phyloP scores from a whole-genome alignment of 2,113 vertebrate genomes.

The Sceloporus undulatus region DNA sequence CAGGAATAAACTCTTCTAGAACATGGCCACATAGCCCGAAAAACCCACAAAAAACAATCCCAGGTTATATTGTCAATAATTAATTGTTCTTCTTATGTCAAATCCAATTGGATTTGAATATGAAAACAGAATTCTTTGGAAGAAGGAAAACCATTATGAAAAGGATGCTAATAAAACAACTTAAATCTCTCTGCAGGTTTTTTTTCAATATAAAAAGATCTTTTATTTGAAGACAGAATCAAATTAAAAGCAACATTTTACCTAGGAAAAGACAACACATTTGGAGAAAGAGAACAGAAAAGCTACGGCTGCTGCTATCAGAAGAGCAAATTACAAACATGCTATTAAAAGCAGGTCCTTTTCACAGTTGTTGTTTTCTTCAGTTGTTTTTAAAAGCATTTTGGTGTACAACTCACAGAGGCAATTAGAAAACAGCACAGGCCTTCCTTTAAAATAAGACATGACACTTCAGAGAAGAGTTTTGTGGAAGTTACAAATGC shows the following conservation, averaged over 20 bases:
- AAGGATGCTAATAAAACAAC: neutral
- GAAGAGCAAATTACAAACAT: slow-evolving; percentile 75
- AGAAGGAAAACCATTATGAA: neutral
- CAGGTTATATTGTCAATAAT: neutral
- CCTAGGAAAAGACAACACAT: slow-evolving; percentile 70
- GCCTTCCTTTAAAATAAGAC: slow-evolving; percentile 50
- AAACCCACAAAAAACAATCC: neutral
- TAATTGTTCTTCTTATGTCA: neutral
- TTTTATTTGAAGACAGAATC: slow-evolving; percentile 81
- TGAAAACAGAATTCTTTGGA: slow-evolving; percentile 16
- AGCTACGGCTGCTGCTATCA: slow-evolving; percentile 62
- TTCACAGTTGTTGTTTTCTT: slow-evolving; percentile 30
- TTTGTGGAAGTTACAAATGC: slow-evolving; percentile 51
- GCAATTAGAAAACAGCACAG: slow-evolving; percentile 60
- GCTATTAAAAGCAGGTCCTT: slow-evolving; percentile 58
- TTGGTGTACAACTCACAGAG: slow-evolving; percentile 69
- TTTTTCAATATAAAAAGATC: slow-evolving; percentile 66
- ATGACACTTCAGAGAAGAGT: slow-evolving; percentile 42
- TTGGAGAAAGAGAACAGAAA: slow-evolving; percentile 65
- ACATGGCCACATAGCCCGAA: too few species aligned
- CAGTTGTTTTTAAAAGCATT: slow-evolving; percentile 68
- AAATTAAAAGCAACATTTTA: slow-evolving; percentile 77
- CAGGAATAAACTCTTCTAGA: too few species aligned
- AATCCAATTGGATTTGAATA: neutral
- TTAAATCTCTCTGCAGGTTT: slow-evolving; percentile 9